These are phyloP conservation scores for Euura saliciscinereae DNA, from an alignment of 1,140 invertebrate genomes.

Conservation along the genomic window DNA sequence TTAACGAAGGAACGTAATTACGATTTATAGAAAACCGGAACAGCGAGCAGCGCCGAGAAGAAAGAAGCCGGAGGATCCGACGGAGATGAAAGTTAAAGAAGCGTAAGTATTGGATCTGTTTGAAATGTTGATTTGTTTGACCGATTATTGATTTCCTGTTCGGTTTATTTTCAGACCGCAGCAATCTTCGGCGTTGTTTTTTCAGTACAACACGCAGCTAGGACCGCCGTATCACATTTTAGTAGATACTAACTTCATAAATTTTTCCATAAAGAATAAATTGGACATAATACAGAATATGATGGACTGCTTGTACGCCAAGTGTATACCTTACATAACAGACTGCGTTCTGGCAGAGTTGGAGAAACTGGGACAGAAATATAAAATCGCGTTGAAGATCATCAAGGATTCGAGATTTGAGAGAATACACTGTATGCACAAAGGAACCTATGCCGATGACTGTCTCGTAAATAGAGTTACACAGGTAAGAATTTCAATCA, in stretches of 20 bases:
- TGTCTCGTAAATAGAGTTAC: conserved; percentile 96
- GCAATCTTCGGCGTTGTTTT: conserved; percentile 91
- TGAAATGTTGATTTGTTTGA: not conserved
- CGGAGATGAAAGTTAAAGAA: conserved; percentile 79
- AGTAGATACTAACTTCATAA: conserved; percentile 98
- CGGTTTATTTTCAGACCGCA: conserved; percentile 68
- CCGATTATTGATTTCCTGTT: conserved; percentile 20
- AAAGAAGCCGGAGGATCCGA: conserved; percentile 75
- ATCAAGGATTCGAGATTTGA: conserved; percentile 96
- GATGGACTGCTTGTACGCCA: conserved; percentile 99
- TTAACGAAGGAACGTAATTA: no score
- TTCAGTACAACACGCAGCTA: conserved; percentile 98
- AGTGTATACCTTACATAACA: conserved; percentile 98
- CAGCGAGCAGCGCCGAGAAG: conserved; percentile 69
- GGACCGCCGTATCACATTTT: conserved; percentile 98
- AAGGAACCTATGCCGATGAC: conserved; percentile 99
- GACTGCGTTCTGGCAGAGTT: conserved; percentile 99
- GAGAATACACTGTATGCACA: conserved; percentile 91
- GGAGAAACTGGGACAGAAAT: conserved; percentile 96
- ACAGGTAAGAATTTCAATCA: conserved; percentile 64
- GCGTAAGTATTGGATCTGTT: conserved; percentile 59
- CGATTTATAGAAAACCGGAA: conserved; percentile 64
- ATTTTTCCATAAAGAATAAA: conserved; percentile 99
- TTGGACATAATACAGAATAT: conserved; percentile 95
- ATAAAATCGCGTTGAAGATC: conserved; percentile 93